phyloP scores from a whole-genome alignment of 1,140 invertebrate genomes.

The Polypedilum vanderplanki region DNA sequence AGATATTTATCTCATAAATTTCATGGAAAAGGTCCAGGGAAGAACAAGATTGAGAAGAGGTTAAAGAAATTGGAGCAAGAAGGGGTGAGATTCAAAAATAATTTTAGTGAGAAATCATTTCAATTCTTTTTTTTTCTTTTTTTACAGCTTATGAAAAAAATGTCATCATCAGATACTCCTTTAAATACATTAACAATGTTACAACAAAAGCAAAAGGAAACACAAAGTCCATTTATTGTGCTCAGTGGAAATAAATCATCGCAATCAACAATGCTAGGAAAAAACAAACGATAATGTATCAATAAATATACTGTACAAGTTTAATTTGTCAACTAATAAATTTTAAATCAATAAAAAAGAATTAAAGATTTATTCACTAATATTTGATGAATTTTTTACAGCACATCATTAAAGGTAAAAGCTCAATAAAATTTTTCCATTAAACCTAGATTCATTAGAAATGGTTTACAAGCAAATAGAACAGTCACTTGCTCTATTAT shows the following conservation, averaged over 20 bases:
- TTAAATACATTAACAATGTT: slow-evolving; percentile 88
- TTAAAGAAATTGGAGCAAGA: slow-evolving; percentile 93
- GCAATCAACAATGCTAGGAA: slow-evolving; percentile 33
- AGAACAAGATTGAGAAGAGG: slow-evolving; percentile 96
- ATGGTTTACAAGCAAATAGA: too few relatives aligned
- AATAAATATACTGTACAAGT: too few relatives aligned
- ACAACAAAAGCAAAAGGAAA: slow-evolving; percentile 94
- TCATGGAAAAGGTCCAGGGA: slow-evolving; percentile 98
- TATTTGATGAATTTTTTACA: too few relatives aligned
- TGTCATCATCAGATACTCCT: slow-evolving; percentile 98
- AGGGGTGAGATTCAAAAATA: slow-evolving; percentile 52
- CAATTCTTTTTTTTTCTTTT: slow-evolving; percentile 30
- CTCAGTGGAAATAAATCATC: slow-evolving; percentile 76
- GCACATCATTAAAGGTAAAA: too few relatives aligned
- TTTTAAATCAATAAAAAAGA: too few relatives aligned
- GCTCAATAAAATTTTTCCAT: too few relatives aligned
- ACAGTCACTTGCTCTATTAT: too few relatives aligned
- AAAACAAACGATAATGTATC: not conserved
- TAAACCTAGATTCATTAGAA: too few relatives aligned
- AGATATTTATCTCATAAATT: slow-evolving; percentile 94
- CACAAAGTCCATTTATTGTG: slow-evolving; percentile 90
- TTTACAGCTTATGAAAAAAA: slow-evolving; percentile 87
- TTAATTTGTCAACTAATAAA: too few relatives aligned
- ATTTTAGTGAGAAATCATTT: too few relatives aligned
- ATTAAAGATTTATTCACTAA: too few relatives aligned